Base-by-base conservation (phyloP, 2,888 invertebrate species). In the Parnassius mnemosyne region DNA sequence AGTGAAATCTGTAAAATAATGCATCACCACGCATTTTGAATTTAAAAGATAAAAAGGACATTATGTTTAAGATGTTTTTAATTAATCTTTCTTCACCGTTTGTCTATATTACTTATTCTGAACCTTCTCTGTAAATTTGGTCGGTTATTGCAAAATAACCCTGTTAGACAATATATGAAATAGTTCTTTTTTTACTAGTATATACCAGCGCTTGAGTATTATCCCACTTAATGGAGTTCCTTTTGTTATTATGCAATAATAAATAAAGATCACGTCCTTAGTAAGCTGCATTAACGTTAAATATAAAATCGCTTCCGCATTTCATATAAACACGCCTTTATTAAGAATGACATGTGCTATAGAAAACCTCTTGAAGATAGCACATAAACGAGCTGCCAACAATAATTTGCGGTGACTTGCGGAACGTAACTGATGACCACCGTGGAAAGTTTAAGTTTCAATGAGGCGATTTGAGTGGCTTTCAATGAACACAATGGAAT, bases 221-320 rank as follows among this genome's bases (percentile, higher is more conserved):
- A 34, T 34, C 7, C 5, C 34, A 34, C 1, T 5, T 34, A 3
- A 34, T 34, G 5, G 34, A 34, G 34, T 34, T 34, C 34, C 34
- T 7, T 34, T 34, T 7, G n/a, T 1, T 34, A 34, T 34, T 34
- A 7, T 46, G 7, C 49, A 13, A 12, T 2, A 16, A n/a, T 12
- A 13, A 9, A 13, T 49, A 13, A 13, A 12, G 7, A 49, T 13
- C 3, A 13, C 13, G 1, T 13, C 1, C 12, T 10, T n/a, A 10
- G 13, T 13, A 9, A n/a, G 3, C 5, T 9, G 10, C 16, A 49
- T 12, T 9, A 13, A 47, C n/a, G 16, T 13, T 34, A 25, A 13
- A 56, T 34, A n/a, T 7, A n/a, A 57, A 62, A 57, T 44, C 62
- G 54, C 61, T 53, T 61, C 46, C 52, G 56, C 52, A 10, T 62